Base-by-base conservation (phyloP, 92 coral and sea anemone genomes). In the Diadumene lineata region DNA sequence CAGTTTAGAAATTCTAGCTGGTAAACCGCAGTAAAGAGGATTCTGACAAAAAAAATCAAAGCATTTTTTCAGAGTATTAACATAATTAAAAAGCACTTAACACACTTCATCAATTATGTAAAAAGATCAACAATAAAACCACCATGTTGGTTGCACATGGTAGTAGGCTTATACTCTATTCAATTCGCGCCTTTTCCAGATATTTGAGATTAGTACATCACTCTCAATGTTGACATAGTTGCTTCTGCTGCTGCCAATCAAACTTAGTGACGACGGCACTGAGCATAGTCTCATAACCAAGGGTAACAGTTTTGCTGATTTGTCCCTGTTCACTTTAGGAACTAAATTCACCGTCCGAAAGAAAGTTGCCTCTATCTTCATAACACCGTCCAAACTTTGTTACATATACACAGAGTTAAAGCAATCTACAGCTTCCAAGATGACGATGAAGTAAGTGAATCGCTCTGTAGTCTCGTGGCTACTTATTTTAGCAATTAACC, bases 61-160 rank as follows among this genome's bases (percentile, higher is more conserved):
- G n/a, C n/a, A n/a, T n/a, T n/a, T n/a, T n/a, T n/a, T n/a, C n/a
- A n/a, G n/a, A n/a, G n/a, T n/a, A n/a, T n/a, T n/a, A n/a, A n/a
- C n/a, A n/a, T n/a, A n/a, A n/a, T n/a, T n/a, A n/a, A n/a, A n/a
- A n/a, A n/a, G n/a, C n/a, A n/a, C n/a, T 38, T 4, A 38, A 15
- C 58, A 53, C 58, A 53, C 19, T 53, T 53, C 19, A 53, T 53
- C 58, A 53, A 53, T 53, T 9, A 53, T 53, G 58, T 23, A 53
- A 9, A 16, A 53, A 21, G 18, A 15, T 2, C 19, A 53, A 53
- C 24, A 53, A 53, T 53, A 53, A 21, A 15, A 53, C 58, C 58
- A 53, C 58, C 58, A 4, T 38, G 48, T 4, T 6, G 13, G 13
- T 4, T 13, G 13, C 48, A 38, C 48, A 38, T 38, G 48, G 48